Evolutionary conservation across 1,140 invertebrate genomes (phyloP).

Genomic region (Dryas iulia): DNA sequence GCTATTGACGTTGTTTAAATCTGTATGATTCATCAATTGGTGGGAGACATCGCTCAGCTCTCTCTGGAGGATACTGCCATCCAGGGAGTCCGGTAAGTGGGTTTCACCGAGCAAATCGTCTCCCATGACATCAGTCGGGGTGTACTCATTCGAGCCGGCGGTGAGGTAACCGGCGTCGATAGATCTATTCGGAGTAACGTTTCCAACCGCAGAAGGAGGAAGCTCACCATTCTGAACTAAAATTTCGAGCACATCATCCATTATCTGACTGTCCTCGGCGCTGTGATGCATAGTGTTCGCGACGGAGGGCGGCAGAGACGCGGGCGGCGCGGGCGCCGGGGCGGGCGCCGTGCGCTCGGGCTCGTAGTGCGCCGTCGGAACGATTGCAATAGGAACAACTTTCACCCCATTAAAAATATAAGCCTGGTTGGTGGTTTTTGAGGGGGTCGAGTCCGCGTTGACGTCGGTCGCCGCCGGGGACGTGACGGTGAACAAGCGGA

Average conservation of each 20-base stretch:
- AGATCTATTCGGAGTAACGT: constrained; percentile 40
- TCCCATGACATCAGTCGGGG: constrained; percentile 54
- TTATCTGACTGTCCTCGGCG: constrained; percentile 84
- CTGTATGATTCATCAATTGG: constrained; percentile 63
- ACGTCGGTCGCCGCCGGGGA: constrained; percentile 42
- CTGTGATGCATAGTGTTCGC: constrained; percentile 68
- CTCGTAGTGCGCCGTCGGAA: constrained; percentile 63
- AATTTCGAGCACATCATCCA: constrained; percentile 97
- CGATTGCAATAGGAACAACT: constrained; percentile 74
- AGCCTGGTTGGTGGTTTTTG: constrained; percentile 49
- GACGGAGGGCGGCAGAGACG: constrained; percentile 43
- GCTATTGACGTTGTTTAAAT: constrained; percentile 47
- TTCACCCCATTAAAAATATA: constrained; percentile 76
- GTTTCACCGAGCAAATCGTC: constrained; percentile 59
- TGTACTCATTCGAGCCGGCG: constrained; percentile 47
- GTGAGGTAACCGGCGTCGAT: constrained; percentile 50
- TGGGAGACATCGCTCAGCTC: constrained; percentile 70
- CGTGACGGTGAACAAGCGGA: constrained; percentile 60
- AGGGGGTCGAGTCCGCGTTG: constrained; percentile 34
- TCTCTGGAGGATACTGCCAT: constrained; percentile 61
- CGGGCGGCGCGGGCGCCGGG: constrained; percentile 69
- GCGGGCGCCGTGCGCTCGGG: constrained; percentile 75
- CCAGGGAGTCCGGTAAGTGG: constrained; percentile 55
- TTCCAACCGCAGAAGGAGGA: constrained; percentile 88
- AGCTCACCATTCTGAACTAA: constrained; percentile 96